These are phyloP conservation scores for Cydia splendana DNA, from an alignment of 1,140 invertebrate species.

Conservation along the genomic window DNA sequence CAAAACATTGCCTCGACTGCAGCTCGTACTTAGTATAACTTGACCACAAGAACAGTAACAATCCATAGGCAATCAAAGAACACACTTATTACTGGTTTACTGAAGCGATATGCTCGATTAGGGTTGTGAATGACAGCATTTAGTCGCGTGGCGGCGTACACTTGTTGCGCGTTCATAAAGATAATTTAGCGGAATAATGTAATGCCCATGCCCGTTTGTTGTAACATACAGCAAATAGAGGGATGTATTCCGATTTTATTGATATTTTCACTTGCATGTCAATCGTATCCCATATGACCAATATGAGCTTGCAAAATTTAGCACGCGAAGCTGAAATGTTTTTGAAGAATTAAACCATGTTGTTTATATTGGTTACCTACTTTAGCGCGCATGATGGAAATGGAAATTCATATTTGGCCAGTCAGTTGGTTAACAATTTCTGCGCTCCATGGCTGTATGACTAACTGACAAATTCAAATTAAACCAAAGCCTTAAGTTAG, in stretches of 20 bases:
- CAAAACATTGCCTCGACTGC: not conserved
- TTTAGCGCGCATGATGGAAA: too few species aligned
- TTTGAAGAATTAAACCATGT: too few species aligned
- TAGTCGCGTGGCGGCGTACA: constrained; percentile 9
- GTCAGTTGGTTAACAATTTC: too few species aligned
- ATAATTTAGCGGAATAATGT: constrained; percentile 8
- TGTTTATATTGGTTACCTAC: too few species aligned
- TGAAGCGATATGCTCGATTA: not conserved
- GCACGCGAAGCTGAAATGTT: too few species aligned
- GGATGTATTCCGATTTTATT: not conserved
- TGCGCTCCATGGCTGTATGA: too few species aligned
- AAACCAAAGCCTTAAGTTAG: too few species aligned
- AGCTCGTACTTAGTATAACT: not conserved
- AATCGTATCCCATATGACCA: too few species aligned
- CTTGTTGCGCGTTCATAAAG: constrained; percentile 16
- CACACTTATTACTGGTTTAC: not conserved
- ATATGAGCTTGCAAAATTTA: too few species aligned
- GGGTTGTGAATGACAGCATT: not conserved
- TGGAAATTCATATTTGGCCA: too few species aligned
- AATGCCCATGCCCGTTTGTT: not conserved
- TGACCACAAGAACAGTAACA: not conserved
- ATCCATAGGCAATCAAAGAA: not conserved
- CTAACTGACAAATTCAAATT: too few species aligned
- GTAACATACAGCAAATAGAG: not conserved
- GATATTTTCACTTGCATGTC: not conserved